Evolutionary conservation across 2,797 vertebrate genomes (phyloP).

Genomic region (Phaenicophaeus curvirostris): DNA sequence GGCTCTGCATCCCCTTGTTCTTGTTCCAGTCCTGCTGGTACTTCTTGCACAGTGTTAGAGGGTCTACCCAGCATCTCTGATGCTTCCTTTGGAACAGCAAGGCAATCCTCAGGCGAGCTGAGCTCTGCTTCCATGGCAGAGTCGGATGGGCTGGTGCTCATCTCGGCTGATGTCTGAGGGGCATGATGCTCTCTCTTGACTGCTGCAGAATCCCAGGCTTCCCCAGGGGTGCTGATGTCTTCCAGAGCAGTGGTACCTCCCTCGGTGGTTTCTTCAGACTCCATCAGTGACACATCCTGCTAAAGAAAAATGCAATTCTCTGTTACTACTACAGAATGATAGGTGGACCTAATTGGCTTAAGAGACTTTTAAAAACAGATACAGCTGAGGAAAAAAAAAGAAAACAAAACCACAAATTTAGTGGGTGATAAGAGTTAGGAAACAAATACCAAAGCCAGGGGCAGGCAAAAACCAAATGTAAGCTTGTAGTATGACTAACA

Average conservation of each 20-base stretch:
- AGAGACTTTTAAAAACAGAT: neutral
- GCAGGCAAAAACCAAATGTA: neutral
- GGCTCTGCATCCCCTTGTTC: neutral
- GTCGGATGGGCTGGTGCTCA: neutral
- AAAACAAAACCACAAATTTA: neutral
- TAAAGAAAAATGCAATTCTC: neutral
- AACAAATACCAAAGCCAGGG: neutral
- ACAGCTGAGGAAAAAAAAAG: neutral
- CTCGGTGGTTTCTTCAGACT: conserved; percentile 56
- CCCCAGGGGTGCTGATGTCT: neutral
- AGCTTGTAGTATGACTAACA: neutral
- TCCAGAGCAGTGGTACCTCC: neutral
- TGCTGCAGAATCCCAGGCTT: neutral
- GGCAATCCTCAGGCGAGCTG: neutral
- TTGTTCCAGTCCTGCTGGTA: conserved; percentile 1
- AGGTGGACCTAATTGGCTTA: neutral
- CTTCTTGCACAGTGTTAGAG: neutral
- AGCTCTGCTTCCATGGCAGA: neutral
- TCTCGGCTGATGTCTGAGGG: neutral
- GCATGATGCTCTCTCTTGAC: conserved; percentile 12
- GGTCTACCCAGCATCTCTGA: conserved; percentile 11
- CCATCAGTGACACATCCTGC: conserved; percentile 74
- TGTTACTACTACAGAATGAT: neutral
- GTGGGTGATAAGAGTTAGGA: neutral
- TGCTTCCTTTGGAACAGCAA: neutral